Evolutionary conservation across 2,113 vertebrate genomes (phyloP), one percentile per base, ranked within the genome.

Genomic region (Phycodurus eques): DNA sequence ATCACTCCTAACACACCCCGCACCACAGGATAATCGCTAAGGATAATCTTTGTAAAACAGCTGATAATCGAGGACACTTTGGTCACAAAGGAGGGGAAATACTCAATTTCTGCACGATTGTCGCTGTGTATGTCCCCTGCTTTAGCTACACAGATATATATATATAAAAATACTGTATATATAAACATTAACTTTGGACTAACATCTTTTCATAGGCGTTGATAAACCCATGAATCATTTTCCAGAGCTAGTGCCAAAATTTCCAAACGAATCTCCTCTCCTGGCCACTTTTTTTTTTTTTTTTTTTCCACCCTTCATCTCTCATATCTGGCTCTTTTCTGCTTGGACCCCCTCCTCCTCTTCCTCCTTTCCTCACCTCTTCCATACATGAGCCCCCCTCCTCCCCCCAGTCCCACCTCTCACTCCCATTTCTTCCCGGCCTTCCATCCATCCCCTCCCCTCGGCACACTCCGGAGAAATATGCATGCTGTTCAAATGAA

Each of bases 401-500:
- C n/a, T n/a, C 3, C 61, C 17, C 27, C 14, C 4, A 39, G 1
- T 39, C 4, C 35, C 35, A 3, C 35, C 47, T 57, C 20, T 2
- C 6, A 6, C 35, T 22, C 61, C 46, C 65, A 67, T 47, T 67
- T 49, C 65, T 49, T 71, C 67, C 67, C 74, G 65, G 49, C 64
- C 69, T 51, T 54, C 56, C 17, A n/a, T 19, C 46, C 11, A 13
- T 39, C 71, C 46, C 51, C 22, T 53, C 46, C 56, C 22, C 47
- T 57, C 20, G 8, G 54, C 54, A 13, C 70, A 74, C 83, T 75
- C 83, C 49, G 73, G 83, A 80, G 79, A 80, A 88, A 86, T 88
- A 85, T 68, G 83, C 83, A 80, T 73, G 75, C 74, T 80, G 83
- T 72, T 75, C 73, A 84, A 90, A 87, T 85, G 82, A 90, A 90